Evolutionary conservation across 2,888 invertebrate species (phyloP).

Genomic region (Acholoe squamosa): DNA sequence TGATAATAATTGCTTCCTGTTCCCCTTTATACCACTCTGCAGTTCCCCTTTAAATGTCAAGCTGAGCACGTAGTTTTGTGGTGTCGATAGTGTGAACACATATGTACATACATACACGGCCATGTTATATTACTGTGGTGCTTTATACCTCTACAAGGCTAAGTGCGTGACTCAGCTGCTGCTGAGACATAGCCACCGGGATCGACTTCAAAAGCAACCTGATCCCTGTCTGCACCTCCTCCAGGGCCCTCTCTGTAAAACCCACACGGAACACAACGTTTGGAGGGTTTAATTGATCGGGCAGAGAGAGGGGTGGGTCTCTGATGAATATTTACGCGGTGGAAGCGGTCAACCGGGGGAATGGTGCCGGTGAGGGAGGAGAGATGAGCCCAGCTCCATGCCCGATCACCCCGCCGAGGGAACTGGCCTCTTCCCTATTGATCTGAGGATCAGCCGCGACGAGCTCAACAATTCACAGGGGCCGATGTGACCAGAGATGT

Average conservation of each 20-base stretch:
- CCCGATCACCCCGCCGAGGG: background rate
- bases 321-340: background rate
- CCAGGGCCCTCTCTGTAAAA: background rate
- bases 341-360: background rate
- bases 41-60: too few species aligned
- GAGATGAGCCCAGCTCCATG: background rate
- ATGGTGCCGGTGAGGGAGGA: background rate
- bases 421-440: background rate
- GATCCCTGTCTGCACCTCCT: too few species aligned
- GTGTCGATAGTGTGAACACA: too few species aligned
- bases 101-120: too few species aligned
- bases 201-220: too few species aligned
- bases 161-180: too few species aligned
- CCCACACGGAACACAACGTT: constrained; percentile 12
- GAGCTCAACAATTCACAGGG: background rate
- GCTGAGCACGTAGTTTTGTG: too few species aligned
- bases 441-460: background rate
- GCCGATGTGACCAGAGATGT: background rate
- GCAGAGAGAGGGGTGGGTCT: background rate
- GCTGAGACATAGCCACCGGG: too few species aligned
- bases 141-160: too few species aligned
- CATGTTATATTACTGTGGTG: too few species aligned
- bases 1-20: too few species aligned
- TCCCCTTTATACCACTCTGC: too few species aligned
- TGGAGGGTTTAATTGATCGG: background rate